Conservation (phyloP, 2,888 invertebrate species). For the Eristalinus aeneus region DNA sequence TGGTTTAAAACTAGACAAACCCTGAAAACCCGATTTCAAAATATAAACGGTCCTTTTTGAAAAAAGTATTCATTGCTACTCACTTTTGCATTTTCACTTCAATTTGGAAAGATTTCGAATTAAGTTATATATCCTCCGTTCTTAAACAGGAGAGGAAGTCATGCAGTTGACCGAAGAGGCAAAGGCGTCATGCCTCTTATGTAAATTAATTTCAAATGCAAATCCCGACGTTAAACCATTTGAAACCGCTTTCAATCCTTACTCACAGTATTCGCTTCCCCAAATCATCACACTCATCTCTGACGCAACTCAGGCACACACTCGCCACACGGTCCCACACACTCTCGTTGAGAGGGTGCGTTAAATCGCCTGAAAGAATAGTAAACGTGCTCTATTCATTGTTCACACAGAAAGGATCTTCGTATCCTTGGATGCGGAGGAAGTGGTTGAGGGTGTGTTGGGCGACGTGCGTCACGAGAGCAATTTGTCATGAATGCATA, state of each 20-base stretch:
- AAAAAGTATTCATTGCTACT: too few species aligned
- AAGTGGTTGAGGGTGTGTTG: neutral
- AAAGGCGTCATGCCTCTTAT: too few species aligned
- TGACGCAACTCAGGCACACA: neutral
- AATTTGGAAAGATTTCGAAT: too few species aligned
- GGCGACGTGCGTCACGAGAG: neutral
- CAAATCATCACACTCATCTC: neutral
- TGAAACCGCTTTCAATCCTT: neutral
- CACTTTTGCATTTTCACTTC: too few species aligned
- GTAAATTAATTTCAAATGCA: too few species aligned
- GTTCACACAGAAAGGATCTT: constrained; percentile 11
- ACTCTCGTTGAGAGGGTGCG: constrained; percentile 22
- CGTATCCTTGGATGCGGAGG: neutral
- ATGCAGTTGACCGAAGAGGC: too few species aligned
- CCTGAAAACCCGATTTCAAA: too few species aligned
- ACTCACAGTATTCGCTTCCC: neutral
- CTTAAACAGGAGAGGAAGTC: too few species aligned
- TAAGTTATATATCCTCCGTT: too few species aligned
- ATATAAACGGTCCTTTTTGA: too few species aligned
- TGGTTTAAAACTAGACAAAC: too few species aligned
- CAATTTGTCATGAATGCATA: constrained; percentile 48
- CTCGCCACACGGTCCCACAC: neutral
- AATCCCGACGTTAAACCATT: too few species aligned
- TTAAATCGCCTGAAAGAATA: constrained; percentile 63
- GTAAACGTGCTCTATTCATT: constrained; percentile 37